Conservation (phyloP, 2,888 invertebrate genomes). For the Volucella inflata region DNA sequence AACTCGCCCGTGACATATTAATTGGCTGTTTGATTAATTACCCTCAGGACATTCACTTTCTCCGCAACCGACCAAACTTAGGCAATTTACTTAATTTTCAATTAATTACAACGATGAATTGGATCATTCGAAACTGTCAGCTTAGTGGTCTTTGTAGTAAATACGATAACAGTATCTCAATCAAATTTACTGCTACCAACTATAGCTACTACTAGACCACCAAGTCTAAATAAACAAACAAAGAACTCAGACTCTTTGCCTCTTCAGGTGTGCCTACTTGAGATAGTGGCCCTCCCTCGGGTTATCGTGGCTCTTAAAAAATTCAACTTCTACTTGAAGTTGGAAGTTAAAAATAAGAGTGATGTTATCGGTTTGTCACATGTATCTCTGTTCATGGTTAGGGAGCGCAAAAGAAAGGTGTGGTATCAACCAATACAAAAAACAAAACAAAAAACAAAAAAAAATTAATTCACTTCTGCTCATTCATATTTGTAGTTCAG, state of each 20-base stretch:
- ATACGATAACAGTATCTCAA: constrained; percentile 52
- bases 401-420: constrained; percentile 70
- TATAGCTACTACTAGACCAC: constrained; percentile 11
- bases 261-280: constrained; percentile 17
- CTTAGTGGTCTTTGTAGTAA: constrained; percentile 37
- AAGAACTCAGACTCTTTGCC: constrained; percentile 22
- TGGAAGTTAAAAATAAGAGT: constrained; percentile 57
- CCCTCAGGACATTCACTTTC: constrained; percentile 39
- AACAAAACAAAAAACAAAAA: constrained; percentile 16
- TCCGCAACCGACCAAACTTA: constrained; percentile 28
- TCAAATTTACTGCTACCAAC: constrained; percentile 25
- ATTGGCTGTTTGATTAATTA: constrained; percentile 53
- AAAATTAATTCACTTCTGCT: constrained; percentile 24
- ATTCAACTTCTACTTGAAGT: constrained; percentile 50
- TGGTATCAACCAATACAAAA: constrained; percentile 28
- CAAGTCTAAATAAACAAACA: constrained; percentile 5
- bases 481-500: constrained; percentile 7
- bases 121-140: constrained; percentile 53
- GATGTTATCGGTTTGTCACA: constrained; percentile 64
- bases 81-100: constrained; percentile 52
- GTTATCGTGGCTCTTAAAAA: constrained; percentile 23
- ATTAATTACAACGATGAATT: constrained; percentile 60
- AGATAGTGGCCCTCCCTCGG: constrained; percentile 39
- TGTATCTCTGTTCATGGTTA: constrained; percentile 52
- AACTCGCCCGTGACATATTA: constrained; percentile 45